Percentiles rank a stretch among this genome's conserved stretches.
These are phyloP conservation scores for Drosophila paranaensis DNA, from an alignment of 2,888 invertebrate genomes.

Conservation along the genomic window DNA sequence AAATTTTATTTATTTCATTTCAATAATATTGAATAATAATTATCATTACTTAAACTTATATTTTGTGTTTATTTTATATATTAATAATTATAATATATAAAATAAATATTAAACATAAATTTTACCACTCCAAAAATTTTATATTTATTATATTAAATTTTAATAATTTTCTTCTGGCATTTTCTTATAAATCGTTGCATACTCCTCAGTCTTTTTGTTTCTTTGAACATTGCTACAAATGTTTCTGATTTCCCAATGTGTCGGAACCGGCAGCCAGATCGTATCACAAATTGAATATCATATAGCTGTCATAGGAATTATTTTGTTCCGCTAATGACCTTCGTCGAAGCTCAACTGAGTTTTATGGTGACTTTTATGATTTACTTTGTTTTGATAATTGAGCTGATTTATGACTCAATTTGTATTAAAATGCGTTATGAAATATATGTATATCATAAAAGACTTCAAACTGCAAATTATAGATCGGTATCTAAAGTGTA, in stretches of 20 bases:
- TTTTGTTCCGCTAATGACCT: constrained; percentile 3
- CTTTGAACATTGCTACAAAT: neutral
- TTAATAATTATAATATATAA: no score
- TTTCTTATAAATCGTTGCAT: neutral
- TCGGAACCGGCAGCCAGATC: constrained; percentile 7
- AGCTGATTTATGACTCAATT: constrained; percentile 8
- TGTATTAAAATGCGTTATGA: neutral
- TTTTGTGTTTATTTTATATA: no score
- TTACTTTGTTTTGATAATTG: neutral
- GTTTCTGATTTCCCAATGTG: neutral
- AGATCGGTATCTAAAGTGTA: neutral
- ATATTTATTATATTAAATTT: no score
- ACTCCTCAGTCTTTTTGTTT: neutral
- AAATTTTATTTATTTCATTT: no score
- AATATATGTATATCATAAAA: neutral
- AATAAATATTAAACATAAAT: no score
- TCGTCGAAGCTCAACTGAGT: neutral
- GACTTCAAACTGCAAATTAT: neutral
- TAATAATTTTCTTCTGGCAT: no score
- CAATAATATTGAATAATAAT: no score
- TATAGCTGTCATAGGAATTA: constrained; percentile 5
- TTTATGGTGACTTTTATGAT: constrained; percentile 1
- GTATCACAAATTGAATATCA: constrained; percentile 30
- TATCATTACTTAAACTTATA: neutral
- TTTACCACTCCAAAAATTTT: no score